Base-by-base conservation (phyloP, 1,140 invertebrate species). In the Polypedilum vanderplanki region DNA sequence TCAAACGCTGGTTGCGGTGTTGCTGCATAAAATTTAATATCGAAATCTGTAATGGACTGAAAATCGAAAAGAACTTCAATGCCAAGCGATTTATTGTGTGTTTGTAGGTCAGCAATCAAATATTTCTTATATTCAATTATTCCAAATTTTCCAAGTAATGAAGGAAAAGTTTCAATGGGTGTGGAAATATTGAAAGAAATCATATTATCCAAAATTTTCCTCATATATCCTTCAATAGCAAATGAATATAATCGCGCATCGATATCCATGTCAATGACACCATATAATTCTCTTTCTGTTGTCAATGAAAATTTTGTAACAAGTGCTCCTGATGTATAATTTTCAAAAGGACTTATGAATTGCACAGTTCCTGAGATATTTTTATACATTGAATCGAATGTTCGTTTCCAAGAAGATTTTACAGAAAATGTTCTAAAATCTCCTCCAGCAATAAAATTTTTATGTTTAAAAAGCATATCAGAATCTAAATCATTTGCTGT, bases 131-230 rank as follows among this genome's bases (percentile, higher is more conserved):
- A 83, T 73, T 91, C 90, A 1, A 88, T 88, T 24, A 92, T 85
- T 17, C 90, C 90, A 77, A 93, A 89, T 33, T 88, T 83, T n/a
- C 87, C 90, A 0, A 84, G 85, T 9, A 90, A 84, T 3, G 84
- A 86, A 0, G 87, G 83, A 76, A 88, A 88, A 74, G 87, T 88
- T 74, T 90, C 87, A 22, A 89, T 81, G 0, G 90, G 90, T 1
- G 90, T 91, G 1, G 89, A 91, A 0, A 92, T 84, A 78, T 92
- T 91, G 4, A 93, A 86, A 18, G 84, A 82, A 3, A 91, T 78
- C 87, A 88, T 89, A 77, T 86, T 89, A 78, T 90, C 87, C 0
- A 87, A 88, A 18, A 90, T 83, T 73, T 86, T 86, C 41, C 85
- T 86, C 74, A 89, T 85, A 79, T 89, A 85, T 7, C 89, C 89